A percentile compares a stretch with the other conserved stretches of the same genome.
phyloP scores from a whole-genome alignment of 2,113 vertebrate species.

The Ceyx cyanopectus region DNA sequence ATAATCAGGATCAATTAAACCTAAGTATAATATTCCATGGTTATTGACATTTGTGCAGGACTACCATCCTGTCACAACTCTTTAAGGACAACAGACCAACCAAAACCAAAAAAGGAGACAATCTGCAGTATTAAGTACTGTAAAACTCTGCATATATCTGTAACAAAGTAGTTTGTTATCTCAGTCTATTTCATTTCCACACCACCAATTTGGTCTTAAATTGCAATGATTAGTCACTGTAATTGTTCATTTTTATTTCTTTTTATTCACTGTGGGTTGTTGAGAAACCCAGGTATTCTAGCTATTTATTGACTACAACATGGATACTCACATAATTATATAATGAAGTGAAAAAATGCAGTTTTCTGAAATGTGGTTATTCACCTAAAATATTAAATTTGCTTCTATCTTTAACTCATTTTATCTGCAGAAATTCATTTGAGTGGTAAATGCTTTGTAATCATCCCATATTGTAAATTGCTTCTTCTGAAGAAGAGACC shows the following conservation, averaged over 20 bases:
- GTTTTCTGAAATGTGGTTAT: neutral
- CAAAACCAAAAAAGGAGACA: neutral
- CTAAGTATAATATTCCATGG: neutral
- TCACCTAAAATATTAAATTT: neutral
- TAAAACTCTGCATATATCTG: neutral
- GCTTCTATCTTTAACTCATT: neutral
- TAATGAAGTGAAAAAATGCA: neutral
- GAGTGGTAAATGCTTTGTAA: neutral
- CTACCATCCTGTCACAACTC: accelerated
- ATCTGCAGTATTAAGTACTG: neutral
- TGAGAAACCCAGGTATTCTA: neutral
- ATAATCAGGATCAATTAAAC: neutral
- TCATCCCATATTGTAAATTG: neutral
- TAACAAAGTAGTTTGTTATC: neutral
- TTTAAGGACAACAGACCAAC: neutral
- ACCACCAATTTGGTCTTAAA: neutral
- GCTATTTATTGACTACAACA: neutral
- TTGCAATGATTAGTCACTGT: neutral
- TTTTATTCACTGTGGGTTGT: neutral
- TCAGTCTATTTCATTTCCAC: neutral
- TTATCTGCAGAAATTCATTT: conserved; percentile 1
- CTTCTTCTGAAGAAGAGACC: neutral
- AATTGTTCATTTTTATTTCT: neutral
- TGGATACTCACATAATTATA: neutral
- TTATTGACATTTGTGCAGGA: neutral